Evolutionary conservation across 1,140 invertebrate genomes (phyloP).

Genomic region (Ceratosolen fusciceps): DNA sequence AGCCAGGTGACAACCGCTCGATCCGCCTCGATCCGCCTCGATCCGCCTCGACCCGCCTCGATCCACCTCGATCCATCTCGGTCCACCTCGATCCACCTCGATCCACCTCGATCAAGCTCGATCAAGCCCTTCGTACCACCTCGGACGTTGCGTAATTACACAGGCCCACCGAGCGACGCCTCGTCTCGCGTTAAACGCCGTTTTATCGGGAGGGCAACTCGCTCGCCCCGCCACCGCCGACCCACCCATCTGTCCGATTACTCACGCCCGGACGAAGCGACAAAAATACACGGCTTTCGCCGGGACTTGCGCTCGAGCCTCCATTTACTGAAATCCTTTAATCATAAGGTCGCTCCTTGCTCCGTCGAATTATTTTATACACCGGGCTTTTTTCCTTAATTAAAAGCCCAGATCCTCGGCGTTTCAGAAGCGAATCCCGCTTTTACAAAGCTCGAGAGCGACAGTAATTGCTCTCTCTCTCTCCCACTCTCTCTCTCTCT

Average conservation of each 20-base stretch:
- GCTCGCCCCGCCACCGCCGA: neutral
- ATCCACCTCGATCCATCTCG: too few species aligned
- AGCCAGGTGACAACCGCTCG: too few species aligned
- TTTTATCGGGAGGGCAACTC: slow-evolving; percentile 14
- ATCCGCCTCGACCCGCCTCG: too few species aligned
- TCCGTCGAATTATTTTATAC: neutral
- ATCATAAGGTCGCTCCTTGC: neutral
- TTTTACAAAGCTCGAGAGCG: neutral
- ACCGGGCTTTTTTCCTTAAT: neutral
- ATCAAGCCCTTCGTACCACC: too few species aligned
- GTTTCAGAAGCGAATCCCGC: neutral
- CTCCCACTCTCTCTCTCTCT: too few species aligned
- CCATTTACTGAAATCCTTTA: neutral
- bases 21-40: too few species aligned
- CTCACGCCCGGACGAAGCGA: neutral
- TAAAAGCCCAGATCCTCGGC: neutral
- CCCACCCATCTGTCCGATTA: neutral
- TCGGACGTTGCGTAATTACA: slow-evolving; percentile 30
- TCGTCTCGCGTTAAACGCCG: slow-evolving; percentile 1
- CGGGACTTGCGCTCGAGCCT: neutral
- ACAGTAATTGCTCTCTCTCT: slow-evolving; percentile 1
- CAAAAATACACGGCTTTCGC: neutral
- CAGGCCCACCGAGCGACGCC: neutral
- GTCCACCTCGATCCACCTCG: too few species aligned
- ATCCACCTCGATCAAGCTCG: too few species aligned